Percentiles rank a stretch among this genome's conserved stretches.
These are phyloP conservation scores for Nematostella vectensis DNA, from an alignment of 92 coral and sea anemone species.

Conservation along the genomic window DNA sequence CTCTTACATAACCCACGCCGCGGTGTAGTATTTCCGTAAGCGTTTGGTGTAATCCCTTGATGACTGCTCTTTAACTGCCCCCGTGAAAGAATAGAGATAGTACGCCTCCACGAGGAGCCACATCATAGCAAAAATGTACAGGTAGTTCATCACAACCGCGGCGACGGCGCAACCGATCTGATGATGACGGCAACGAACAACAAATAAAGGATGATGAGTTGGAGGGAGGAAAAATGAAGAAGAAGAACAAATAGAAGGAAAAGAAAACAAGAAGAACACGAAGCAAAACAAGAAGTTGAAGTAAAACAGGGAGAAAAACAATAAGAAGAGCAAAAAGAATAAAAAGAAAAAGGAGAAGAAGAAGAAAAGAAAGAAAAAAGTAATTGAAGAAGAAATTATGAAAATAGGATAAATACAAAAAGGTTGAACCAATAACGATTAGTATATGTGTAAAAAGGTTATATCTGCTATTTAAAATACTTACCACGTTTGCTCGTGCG, in stretches of 20 bases:
- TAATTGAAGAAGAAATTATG: too few relatives aligned
- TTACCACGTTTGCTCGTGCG: conserved; percentile 34
- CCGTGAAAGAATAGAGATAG: conserved; percentile 36
- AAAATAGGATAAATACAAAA: too few relatives aligned
- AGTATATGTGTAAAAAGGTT: too few relatives aligned
- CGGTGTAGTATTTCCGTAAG: conserved; percentile 27
- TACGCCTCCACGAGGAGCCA: conserved; percentile 57
- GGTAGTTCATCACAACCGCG: conserved; percentile 54
- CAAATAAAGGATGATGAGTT: background rate
- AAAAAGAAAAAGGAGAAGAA: background rate
- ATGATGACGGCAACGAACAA: background rate
- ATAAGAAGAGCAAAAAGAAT: too few relatives aligned
- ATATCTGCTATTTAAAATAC: background rate
- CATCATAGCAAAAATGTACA: conserved; percentile 51
- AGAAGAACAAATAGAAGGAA: too few relatives aligned
- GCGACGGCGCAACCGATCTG: conserved; percentile 56
- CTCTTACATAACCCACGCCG: conserved; percentile 51
- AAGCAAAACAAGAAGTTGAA: background rate
- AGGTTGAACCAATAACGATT: too few relatives aligned
- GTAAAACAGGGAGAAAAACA: too few relatives aligned
- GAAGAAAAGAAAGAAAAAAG: background rate
- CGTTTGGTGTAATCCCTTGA: background rate
- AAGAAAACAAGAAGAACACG: background rate
- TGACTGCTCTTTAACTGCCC: conserved; percentile 4
- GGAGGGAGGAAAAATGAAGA: background rate